Evolutionary conservation across 2,888 invertebrate species (phyloP), one percentile per base, ranked within the genome.

Genomic region (Harpalus rubripes): DNA sequence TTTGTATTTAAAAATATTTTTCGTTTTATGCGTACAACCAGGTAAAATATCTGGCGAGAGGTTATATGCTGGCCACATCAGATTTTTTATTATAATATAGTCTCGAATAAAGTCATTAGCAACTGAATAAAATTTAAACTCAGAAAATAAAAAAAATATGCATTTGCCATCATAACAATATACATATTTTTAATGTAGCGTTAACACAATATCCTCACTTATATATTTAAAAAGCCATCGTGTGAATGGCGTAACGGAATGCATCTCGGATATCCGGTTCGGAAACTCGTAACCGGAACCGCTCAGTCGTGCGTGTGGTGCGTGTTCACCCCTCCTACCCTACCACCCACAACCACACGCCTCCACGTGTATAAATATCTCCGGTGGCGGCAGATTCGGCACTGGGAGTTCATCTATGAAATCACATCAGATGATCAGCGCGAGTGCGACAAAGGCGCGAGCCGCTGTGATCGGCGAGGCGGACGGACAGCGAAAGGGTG

Each of bases 401-500:
- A 90, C 89, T 89, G 89, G 88, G 88, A 90, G 89, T 89, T 90
- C 90, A 90, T 89, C 90, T 90, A 90, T 90, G 88, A 90, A 90
- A 90, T 90, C 90, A 90, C 90, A 90, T 90, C 90, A 90, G 89
- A 89, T 89, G 89, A 89, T 90, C 90, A 90, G 32, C 32, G 32
- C 32, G 32, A 3, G 32, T 3, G 81, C 84, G 85, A 81, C 81
- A 65, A 81, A 65, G 83, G 78, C 80, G 52, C 65, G 80, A 79
- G 44, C 52, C 65, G 87, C 89, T 90, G 89, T 90, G 90, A 90
- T 90, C 90, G 89, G 86, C 88, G 87, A 88, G 88, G 90, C 90
- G 90, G 90, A 89, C 52, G 72, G 44, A 89, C 84, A 81, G 86
- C 68, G 61, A 10, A 18, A 52, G 82, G 41, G 56, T 26, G 26